phyloP scores from a whole-genome alignment of 2,797 vertebrate species.

The Coracias cyanogaster region DNA sequence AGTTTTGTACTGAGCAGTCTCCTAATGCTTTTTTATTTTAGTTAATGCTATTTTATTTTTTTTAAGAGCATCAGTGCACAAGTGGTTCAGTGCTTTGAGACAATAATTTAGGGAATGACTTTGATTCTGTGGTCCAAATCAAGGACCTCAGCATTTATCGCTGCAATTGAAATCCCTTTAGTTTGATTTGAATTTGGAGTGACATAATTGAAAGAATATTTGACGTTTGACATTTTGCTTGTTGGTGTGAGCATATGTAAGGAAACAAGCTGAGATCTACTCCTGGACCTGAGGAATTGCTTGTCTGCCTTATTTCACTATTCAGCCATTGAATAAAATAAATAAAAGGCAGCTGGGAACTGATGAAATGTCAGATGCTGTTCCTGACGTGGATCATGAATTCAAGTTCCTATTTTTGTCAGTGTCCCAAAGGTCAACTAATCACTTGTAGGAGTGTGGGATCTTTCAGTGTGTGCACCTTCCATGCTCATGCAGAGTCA shows the following conservation, averaged over 20 bases:
- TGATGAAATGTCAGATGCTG: neutral
- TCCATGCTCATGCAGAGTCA: neutral
- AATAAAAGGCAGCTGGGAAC: neutral
- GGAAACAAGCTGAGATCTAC: neutral
- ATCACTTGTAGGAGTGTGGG: neutral
- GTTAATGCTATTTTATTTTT: neutral
- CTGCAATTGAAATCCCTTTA: neutral
- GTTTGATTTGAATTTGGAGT: neutral
- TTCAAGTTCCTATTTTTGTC: conserved; percentile 5
- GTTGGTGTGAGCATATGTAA: neutral
- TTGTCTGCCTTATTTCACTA: neutral
- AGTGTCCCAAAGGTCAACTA: neutral
- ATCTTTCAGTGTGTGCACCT: neutral
- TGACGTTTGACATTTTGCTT: accelerated
- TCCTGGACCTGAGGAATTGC: neutral
- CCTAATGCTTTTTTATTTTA: neutral
- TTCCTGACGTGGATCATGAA: neutral
- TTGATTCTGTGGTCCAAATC: neutral
- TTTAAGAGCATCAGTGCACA: neutral
- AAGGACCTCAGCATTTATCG: neutral
- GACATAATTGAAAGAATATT: neutral
- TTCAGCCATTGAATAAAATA: neutral
- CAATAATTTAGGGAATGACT: neutral
- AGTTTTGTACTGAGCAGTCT: neutral
- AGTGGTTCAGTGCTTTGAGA: neutral